phyloP scores from a whole-genome alignment of 2,113 vertebrate species.

The Peromyscus maniculatus region DNA sequence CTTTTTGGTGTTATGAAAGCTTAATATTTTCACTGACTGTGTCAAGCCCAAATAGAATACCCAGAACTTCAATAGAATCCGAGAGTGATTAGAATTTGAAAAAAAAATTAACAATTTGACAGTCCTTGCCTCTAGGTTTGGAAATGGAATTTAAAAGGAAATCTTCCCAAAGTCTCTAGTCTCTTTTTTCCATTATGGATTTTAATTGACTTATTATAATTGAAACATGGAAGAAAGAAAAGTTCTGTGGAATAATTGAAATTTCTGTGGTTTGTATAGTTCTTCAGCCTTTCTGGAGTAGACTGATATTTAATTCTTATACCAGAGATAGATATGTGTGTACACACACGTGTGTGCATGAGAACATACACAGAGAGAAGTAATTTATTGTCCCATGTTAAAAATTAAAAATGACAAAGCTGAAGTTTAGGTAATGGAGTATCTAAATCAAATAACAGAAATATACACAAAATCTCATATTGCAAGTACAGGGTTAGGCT shows the following conservation, averaged over 20 bases:
- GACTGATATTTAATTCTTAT: slow-evolving; percentile 14
- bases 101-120: slow-evolving; percentile 70
- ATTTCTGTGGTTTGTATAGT: slow-evolving; percentile 49
- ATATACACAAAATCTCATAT: background rate
- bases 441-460: background rate
- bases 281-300: slow-evolving; percentile 11
- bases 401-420: background rate
- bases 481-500: background rate
- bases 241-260: slow-evolving; percentile 64
- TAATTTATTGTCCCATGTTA: background rate
- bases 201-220: slow-evolving; percentile 81
- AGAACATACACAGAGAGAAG: background rate
- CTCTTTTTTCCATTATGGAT: slow-evolving; percentile 81
- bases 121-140: slow-evolving; percentile 77
- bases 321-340: background rate
- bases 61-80: slow-evolving; percentile 72
- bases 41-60: slow-evolving; percentile 81
- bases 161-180: slow-evolving; percentile 75
- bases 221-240: slow-evolving; percentile 75
- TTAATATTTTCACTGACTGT: slow-evolving; percentile 82
- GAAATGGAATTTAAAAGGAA: slow-evolving; percentile 72
- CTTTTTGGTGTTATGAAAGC: slow-evolving; percentile 81
- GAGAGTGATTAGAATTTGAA: slow-evolving; percentile 75
- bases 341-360: too few relatives aligned
- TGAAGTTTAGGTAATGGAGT: background rate